Evolutionary conservation across 2,113 vertebrate genomes (phyloP), one percentile per base, ranked within the genome.

Genomic region (Thermophis baileyi): DNA sequence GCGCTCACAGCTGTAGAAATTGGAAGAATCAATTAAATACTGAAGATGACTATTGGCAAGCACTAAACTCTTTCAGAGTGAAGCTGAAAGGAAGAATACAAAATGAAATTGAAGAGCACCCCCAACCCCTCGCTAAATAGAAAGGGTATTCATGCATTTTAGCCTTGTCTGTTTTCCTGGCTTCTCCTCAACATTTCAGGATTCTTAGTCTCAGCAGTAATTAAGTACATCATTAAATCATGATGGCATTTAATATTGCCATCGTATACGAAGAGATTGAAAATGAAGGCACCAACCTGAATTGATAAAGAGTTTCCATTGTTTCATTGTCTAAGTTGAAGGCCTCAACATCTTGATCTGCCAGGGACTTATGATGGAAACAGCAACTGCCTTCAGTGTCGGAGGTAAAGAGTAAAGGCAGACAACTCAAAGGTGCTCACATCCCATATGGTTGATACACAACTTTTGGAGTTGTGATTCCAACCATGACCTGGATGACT

Each of bases 1-100:
- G 95, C 91, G 90, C 54, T 91, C 94, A 92, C 35, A 93, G 92
- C 94, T 94, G 93, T 94, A 92, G 96, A 47, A 96, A 96, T 35
- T 94, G 87, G 55, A 94, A 95, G 88, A 95, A 94, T 96, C 91
- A 94, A 86, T 97, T 95, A 96, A 96, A 95, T 5, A 4, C 94
- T 94, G 96, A 94, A 95, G 93, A 95, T 85, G 91, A 54, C 3
- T 92, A 96, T 94, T 60, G 89, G 89, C 92, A 96, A 96, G 89
- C 89, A 94, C 94, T 94, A 97, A 93, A 92, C 87, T 88, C 95
- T 85, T 94, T 94, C 91, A 94, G 95, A 94, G 94, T 94, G 88
- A 94, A 96, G 91, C 0, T 81, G 55, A 25, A 24, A 35, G 81
- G 0, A 91, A 63, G 50, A 94, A 89, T 18, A 18, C 53, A 88